phyloP scores from a whole-genome alignment of 64 coral and sea anemone genomes.

The Dendrophyllia cribrosa region DNA sequence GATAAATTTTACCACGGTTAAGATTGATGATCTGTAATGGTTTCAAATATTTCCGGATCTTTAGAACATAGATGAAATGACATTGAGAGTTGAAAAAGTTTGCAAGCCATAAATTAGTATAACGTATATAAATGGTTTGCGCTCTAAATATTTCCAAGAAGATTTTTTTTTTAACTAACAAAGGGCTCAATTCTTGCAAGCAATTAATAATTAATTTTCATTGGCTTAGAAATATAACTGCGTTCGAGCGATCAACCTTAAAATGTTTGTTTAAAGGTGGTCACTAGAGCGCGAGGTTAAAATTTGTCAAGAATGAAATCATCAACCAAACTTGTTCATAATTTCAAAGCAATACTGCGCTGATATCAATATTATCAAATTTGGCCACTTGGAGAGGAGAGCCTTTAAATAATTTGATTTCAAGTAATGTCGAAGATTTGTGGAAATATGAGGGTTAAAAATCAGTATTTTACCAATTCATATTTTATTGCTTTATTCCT shows the following conservation, averaged over 20 bases:
- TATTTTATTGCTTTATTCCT: too few relatives aligned
- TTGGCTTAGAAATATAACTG: background rate
- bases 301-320: conserved; percentile 9
- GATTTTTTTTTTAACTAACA: background rate
- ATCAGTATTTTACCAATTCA: too few relatives aligned
- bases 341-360: background rate
- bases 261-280: conserved; percentile 22
- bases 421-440: too few relatives aligned
- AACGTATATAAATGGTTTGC: background rate
- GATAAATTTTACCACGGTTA: background rate
- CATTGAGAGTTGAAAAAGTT: background rate
- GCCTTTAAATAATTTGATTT: too few relatives aligned
- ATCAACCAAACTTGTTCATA: background rate
- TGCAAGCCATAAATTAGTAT: background rate
- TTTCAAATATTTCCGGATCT: background rate
- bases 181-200: background rate
- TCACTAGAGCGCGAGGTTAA: background rate
- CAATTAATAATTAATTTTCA: conserved; percentile 16
- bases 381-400: background rate
- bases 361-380: background rate
- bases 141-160: background rate
- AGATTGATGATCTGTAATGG: background rate
- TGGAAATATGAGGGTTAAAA: too few relatives aligned
- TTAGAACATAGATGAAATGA: background rate
- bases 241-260: background rate